Percentiles rank a stretch among this genome's conserved stretches.
These are phyloP conservation scores for Caradrina clavipalpis DNA, from an alignment of 2,888 invertebrate species.

Conservation along the genomic window DNA sequence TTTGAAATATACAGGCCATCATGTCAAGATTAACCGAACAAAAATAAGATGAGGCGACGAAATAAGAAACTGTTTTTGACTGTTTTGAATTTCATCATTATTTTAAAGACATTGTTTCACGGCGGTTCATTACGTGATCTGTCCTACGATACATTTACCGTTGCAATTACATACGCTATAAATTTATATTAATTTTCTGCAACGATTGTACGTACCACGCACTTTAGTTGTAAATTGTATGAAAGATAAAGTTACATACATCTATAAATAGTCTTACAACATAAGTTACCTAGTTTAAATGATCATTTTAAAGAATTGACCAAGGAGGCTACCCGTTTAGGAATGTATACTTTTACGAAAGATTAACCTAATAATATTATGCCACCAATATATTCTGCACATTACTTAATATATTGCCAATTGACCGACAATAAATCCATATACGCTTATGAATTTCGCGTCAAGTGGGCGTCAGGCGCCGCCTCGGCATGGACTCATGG, in stretches of 20 bases:
- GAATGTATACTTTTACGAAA: constrained; percentile 16
- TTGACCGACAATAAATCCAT: constrained; percentile 59
- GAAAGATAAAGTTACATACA: not conserved
- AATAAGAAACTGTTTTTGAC: constrained; percentile 1
- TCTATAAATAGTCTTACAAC: not conserved
- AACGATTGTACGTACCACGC: no score
- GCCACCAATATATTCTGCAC: constrained; percentile 41
- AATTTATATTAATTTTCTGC: no score
- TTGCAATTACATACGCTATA: no score
- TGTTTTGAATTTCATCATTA: not conserved
- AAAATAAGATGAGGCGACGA: constrained; percentile 1
- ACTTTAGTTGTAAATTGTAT: no score
- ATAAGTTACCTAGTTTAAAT: not conserved
- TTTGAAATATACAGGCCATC: constrained; percentile 34
- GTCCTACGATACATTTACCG: not conserved
- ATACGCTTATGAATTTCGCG: constrained; percentile 52
- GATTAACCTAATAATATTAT: constrained; percentile 32
- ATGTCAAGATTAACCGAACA: constrained; percentile 28
- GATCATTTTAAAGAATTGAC: constrained; percentile 3
- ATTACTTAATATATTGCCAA: constrained; percentile 51
- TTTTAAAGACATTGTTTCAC: not conserved
- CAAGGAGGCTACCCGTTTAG: constrained; percentile 1
- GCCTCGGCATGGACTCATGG: constrained; percentile 21
- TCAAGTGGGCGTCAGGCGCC: constrained; percentile 54
- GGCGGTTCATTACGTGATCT: not conserved